A percentile compares a stretch with the other conserved stretches of the same genome.
Evolutionary conservation across 2,113 vertebrate genomes (phyloP).

Genomic region (Dissostichus mawsoni): DNA sequence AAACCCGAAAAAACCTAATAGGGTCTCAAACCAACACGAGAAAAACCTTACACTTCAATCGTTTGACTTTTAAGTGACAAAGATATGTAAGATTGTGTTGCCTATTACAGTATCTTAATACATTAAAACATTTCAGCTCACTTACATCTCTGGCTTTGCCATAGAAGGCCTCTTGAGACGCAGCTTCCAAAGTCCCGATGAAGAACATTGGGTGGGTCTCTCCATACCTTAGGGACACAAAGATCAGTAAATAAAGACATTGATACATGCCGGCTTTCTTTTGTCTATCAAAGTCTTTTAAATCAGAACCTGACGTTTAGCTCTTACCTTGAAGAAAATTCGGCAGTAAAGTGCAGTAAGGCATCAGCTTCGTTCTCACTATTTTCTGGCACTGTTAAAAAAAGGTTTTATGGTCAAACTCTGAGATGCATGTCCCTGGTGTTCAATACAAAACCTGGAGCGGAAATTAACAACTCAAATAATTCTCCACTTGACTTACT

Average conservation of each 20-base stretch:
- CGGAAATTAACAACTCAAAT: not conserved
- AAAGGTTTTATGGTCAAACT: not conserved
- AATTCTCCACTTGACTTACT: slow-evolving; percentile 84
- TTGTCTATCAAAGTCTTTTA: not conserved
- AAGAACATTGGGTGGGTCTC: slow-evolving; percentile 99
- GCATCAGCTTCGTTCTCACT: slow-evolving; percentile 98
- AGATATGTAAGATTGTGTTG: slow-evolving; percentile 18
- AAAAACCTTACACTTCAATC: not conserved
- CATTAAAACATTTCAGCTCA: slow-evolving; percentile 56
- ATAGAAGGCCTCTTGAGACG: slow-evolving; percentile 99
- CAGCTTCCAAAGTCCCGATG: slow-evolving; percentile 98
- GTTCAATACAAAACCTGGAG: not conserved
- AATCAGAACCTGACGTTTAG: not conserved
- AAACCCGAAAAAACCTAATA: too few relatives aligned
- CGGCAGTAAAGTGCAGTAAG: slow-evolving; percentile 99
- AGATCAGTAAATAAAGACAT: slow-evolving; percentile 34
- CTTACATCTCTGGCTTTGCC: slow-evolving; percentile 99
- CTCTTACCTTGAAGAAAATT: slow-evolving; percentile 97
- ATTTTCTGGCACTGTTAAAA: slow-evolving; percentile 94
- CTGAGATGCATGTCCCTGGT: not conserved
- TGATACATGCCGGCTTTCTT: not conserved
- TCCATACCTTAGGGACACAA: slow-evolving; percentile 88
- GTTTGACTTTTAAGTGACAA: not conserved
- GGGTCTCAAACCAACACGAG: too few relatives aligned
- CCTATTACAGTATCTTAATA: not conserved